Conservation (phyloP, 2,113 vertebrate species). For the Paramormyrops kingsleyae region DNA sequence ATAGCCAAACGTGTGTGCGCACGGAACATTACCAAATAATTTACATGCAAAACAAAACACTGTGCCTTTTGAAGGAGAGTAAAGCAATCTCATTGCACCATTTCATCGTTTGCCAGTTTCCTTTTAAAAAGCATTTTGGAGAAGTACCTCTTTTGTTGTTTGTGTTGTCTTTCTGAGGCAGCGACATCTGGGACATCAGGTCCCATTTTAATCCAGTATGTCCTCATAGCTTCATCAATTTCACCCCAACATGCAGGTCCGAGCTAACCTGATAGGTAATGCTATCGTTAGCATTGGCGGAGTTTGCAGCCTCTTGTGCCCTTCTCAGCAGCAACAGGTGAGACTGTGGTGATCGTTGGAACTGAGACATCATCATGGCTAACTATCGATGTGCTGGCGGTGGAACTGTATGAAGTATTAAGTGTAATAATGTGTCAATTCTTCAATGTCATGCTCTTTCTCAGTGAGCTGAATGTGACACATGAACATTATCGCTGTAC, state of each 20-base stretch:
- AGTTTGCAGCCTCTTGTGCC: neutral
- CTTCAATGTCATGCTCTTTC: neutral
- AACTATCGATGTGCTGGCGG: neutral
- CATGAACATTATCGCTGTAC: neutral
- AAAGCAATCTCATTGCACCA: too few relatives aligned
- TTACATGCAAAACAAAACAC: too few relatives aligned
- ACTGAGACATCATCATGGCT: neutral
- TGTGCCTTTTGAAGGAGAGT: too few relatives aligned
- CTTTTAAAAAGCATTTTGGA: too few relatives aligned
- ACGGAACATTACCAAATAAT: too few relatives aligned
- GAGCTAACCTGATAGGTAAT: neutral
- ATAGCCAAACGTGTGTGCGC: too few relatives aligned
- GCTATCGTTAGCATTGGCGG: neutral
- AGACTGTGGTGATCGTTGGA: neutral
- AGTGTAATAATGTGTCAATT: neutral
- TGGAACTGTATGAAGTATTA: neutral
- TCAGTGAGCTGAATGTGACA: neutral
- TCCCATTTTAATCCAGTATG: neutral
- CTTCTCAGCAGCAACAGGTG: neutral
- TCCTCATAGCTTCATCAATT: neutral
- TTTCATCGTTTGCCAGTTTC: too few relatives aligned
- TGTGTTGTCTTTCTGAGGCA: too few relatives aligned
- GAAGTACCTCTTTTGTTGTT: too few relatives aligned
- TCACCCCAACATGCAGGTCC: neutral
- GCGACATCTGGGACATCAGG: neutral